Evolutionary conservation across 2,113 vertebrate species (phyloP).

Genomic region (Callipepla californica): DNA sequence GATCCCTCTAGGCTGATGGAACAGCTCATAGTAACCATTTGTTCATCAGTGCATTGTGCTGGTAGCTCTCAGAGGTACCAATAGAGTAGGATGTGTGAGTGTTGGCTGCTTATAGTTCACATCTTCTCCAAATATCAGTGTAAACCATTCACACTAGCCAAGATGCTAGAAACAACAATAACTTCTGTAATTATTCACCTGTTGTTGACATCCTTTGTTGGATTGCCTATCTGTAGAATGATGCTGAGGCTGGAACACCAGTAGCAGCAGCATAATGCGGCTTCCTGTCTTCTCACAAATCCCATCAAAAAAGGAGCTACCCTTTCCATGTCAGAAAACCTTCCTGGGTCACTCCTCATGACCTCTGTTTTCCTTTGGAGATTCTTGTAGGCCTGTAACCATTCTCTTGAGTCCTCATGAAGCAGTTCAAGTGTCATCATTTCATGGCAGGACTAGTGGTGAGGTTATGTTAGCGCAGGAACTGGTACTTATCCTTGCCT

Average conservation of each 20-base stretch:
- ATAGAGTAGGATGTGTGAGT: neutral
- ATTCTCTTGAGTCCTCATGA: neutral
- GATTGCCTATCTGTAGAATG: neutral
- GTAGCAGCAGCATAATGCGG: neutral
- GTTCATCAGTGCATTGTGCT: neutral
- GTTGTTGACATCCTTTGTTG: neutral
- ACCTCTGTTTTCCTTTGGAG: neutral
- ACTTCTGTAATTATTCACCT: neutral
- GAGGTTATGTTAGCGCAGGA: neutral
- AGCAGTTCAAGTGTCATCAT: neutral
- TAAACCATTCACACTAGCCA: neutral
- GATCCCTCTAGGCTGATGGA: neutral
- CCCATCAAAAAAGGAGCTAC: neutral
- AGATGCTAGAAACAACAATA: neutral
- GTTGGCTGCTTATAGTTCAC: neutral
- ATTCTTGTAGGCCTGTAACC: neutral
- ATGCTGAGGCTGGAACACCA: neutral
- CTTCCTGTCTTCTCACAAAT: neutral
- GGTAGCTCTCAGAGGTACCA: neutral
- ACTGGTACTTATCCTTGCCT: neutral
- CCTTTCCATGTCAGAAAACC: neutral
- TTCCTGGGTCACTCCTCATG: neutral
- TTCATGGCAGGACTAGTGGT: neutral
- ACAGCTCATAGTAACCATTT: neutral
- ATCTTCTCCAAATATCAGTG: rapidly evolving